A percentile compares a stretch with the other conserved stretches of the same genome.
Conservation (phyloP, 2,888 invertebrate species). For the Lasiommata megera region DNA sequence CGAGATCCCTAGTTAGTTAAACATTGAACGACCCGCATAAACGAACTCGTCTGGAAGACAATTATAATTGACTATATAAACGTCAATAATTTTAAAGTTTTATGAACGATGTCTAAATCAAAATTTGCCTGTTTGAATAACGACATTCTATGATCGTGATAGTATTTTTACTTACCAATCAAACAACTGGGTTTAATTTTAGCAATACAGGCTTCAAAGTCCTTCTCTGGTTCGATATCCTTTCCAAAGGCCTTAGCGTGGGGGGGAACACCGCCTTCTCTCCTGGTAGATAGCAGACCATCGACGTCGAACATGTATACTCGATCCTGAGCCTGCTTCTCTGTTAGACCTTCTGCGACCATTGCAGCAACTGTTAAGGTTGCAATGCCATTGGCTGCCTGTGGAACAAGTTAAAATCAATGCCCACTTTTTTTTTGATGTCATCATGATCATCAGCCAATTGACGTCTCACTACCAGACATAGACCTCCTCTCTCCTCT, state of each 20-base stretch:
- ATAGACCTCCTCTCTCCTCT: too few species aligned
- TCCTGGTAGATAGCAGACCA: slow-evolving; percentile 88
- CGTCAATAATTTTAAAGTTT: too few species aligned
- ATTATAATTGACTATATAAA: too few species aligned
- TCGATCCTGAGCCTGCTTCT: slow-evolving; percentile 88
- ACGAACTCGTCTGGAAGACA: too few species aligned
- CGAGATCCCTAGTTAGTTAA: too few species aligned
- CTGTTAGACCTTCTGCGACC: slow-evolving; percentile 84
- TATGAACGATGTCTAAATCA: too few species aligned
- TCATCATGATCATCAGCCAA: too few species aligned
- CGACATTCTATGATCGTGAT: too few species aligned
- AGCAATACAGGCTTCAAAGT: slow-evolving; percentile 89
- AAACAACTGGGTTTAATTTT: slow-evolving; percentile 93
- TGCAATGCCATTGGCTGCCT: slow-evolving; percentile 97
- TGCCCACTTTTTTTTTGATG: neutral
- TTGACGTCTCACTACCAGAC: too few species aligned
- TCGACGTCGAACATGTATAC: slow-evolving; percentile 98
- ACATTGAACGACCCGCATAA: too few species aligned
- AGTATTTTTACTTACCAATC: slow-evolving; percentile 84
- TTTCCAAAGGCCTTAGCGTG: slow-evolving; percentile 89
- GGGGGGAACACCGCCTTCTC: slow-evolving; percentile 84
- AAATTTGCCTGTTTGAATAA: neutral
- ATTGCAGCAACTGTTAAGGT: slow-evolving; percentile 94
- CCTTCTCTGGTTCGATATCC: slow-evolving; percentile 88
- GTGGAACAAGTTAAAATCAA: slow-evolving; percentile 13